A percentile compares a stretch with the other conserved stretches of the same genome.
Evolutionary conservation across 2,797 vertebrate species (phyloP).

Genomic region (Brachyrhaphis roseni): DNA sequence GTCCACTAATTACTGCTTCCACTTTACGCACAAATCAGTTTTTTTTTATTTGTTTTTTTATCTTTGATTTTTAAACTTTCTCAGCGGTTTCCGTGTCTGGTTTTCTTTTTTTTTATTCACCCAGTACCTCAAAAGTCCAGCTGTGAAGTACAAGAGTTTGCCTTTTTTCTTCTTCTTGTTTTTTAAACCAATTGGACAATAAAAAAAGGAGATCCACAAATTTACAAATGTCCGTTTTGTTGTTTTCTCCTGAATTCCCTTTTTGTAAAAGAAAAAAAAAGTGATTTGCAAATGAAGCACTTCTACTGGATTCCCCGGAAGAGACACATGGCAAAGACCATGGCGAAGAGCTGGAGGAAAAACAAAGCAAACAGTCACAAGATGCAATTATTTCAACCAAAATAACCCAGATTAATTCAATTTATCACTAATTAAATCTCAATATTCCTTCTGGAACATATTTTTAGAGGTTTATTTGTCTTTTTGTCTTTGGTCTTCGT

Average conservation of each 20-base stretch:
- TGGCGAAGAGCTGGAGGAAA: conserved; percentile 88
- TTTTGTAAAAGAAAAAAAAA: conserved; percentile 62
- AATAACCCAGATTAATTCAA: not conserved
- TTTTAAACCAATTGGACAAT: conserved; percentile 75
- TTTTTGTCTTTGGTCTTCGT: not conserved
- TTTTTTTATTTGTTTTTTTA: conserved; percentile 21
- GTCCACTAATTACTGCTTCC: conserved; percentile 66
- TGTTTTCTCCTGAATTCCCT: conserved; percentile 73
- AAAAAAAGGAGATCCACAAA: conserved; percentile 74
- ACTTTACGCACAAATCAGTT: conserved; percentile 62
- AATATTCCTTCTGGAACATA: not conserved
- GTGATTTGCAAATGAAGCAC: conserved; percentile 48
- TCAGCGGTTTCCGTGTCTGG: conserved; percentile 39
- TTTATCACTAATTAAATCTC: not conserved
- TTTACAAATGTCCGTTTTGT: conserved; percentile 71
- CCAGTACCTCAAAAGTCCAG: conserved; percentile 87
- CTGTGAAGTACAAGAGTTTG: conserved; percentile 88
- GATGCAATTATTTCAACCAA: not conserved
- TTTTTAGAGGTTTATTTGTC: not conserved
- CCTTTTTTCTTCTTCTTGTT: conserved; percentile 38
- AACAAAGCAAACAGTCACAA: conserved; percentile 1
- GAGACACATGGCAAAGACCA: conserved; percentile 97
- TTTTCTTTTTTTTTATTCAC: conserved; percentile 50
- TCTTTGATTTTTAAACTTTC: conserved; percentile 51
- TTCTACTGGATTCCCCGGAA: conserved; percentile 94